Base-by-base conservation (phyloP, 2,797 vertebrate species). In the Neosilurus mollespiculum region DNA sequence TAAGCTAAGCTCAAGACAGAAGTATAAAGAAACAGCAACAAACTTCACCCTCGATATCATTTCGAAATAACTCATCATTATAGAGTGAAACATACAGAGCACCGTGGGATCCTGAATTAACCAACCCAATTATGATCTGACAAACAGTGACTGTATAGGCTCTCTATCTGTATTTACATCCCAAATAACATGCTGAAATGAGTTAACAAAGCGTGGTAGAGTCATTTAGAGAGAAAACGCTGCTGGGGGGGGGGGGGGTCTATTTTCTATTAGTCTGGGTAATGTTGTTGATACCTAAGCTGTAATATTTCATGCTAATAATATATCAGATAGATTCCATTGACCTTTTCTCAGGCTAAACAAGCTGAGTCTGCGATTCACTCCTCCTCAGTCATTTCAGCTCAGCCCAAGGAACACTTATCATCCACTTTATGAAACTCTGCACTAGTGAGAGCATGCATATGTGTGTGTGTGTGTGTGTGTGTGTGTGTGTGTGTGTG, bases 301-400 rank as follows among this genome's bases (percentile, higher is more conserved):
- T 65, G 67, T 84, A 77, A 88, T 86, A 82, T 86, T 85, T 87
- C 88, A 89, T 77, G 80, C 75, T 86, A 87, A 88, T 87, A 89
- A 88, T 59, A 78, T 79, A 84, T 86, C 81, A 79, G 86, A 83
- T 88, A 75, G 82, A 86, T 88, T 85, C 80, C 85, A 72, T 84
- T 89, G 87, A 89, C 89, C 87, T 90, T 89, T 89, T 88, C 86
- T 85, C 76, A 82, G 78, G 78, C 83, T 87, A 86, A 87, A 90
- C 80, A 77, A 83, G 89, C 88, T 85, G 86, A 85, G 67, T 88
- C 64, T 72, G 86, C 86, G 76, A 78, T 89, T 87, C 81, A 80
- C 78, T 84, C 84, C 83, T 78, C 80, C 82, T 88, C 82, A 78
- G 65, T 88, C 87, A 87, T 87, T 87, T 87, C 49, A 86, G 86